Evolutionary conservation across 1,140 invertebrate genomes (phyloP), one percentile per base, ranked within the genome.

Genomic region (Diuraphis noxia): DNA sequence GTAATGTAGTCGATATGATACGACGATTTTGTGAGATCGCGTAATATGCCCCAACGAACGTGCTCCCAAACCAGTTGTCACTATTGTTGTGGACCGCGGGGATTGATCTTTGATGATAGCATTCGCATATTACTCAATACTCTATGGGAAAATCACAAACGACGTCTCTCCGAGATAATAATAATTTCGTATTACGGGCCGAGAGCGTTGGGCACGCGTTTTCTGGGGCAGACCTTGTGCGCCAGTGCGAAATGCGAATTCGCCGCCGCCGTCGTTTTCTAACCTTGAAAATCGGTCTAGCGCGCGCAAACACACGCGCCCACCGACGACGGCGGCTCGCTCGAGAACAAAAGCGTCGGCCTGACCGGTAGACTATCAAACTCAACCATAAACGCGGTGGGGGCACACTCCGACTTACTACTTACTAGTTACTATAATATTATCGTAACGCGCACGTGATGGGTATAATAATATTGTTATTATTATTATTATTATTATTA

Each of bases 271-370:
- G 36, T 38, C 25, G 86, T 88, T 56, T 88, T 38, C 86, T 88
- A 88, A 88, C 86, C 86, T 88, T 88, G 86, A 88, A 88, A 88
- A 88, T 88, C 86, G 21, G 86, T 88, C 34, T 63, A 21, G 84
- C 23, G 36, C 86, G 49, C 86, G 36, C 52, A 19, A 36, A 30
- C 38, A 56, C 34, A 40, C 85, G 34, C n/a, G 49, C 36, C 43
- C 34, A 40, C 13, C 38, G 13, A 2, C 23, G 23, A 30, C 49
- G 52, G 7, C 23, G 36, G n/a, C 86, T 52, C 86, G 86, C 52
- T 63, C 25, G 86, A 88, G 86, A 88, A 88, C 86, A 88, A 88
- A 88, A 88, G 86, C 84, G 49, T 36, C 46, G 43, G 43, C 85
- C 86, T n/a, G 25, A 88, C 46, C 34, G 52, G 34, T n/a, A n/a